Percentiles rank a stretch among this genome's conserved stretches.
These are phyloP conservation scores for Pogonocichla stellata DNA, from an alignment of 2,113 vertebrate species.

Conservation along the genomic window DNA sequence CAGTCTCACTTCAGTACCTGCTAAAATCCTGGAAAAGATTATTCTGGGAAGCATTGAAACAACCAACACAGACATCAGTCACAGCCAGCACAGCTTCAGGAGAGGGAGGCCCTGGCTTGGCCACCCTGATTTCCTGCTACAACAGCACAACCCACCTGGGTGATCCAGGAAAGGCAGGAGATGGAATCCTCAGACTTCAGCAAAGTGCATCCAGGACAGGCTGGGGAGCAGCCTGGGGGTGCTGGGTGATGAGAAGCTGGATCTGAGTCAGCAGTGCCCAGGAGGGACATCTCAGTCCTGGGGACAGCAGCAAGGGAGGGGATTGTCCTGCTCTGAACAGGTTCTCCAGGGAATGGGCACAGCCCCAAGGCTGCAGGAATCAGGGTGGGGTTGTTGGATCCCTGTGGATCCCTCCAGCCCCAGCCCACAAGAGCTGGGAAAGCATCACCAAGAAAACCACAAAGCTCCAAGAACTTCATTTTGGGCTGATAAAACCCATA, in stretches of 20 bases:
- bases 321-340: background rate
- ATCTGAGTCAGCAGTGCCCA: background rate
- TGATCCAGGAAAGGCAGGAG: background rate
- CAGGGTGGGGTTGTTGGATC: background rate
- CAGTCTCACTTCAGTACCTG: background rate
- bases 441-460: background rate
- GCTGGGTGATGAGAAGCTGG: background rate
- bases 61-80: background rate
- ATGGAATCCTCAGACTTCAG: background rate
- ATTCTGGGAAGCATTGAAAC: background rate
- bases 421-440: background rate
- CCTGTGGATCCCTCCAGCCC: background rate
- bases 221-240: background rate
- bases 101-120: background rate
- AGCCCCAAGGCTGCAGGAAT: background rate
- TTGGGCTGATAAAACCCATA: background rate
- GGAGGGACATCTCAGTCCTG: background rate
- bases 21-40: background rate
- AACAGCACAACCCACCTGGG: background rate
- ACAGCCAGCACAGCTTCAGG: background rate
- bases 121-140: background rate
- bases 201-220: background rate
- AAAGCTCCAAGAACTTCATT: background rate
- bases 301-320: background rate
- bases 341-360: background rate